phyloP scores from a whole-genome alignment of 1,140 invertebrate species.

The Drosophila cardini region DNA sequence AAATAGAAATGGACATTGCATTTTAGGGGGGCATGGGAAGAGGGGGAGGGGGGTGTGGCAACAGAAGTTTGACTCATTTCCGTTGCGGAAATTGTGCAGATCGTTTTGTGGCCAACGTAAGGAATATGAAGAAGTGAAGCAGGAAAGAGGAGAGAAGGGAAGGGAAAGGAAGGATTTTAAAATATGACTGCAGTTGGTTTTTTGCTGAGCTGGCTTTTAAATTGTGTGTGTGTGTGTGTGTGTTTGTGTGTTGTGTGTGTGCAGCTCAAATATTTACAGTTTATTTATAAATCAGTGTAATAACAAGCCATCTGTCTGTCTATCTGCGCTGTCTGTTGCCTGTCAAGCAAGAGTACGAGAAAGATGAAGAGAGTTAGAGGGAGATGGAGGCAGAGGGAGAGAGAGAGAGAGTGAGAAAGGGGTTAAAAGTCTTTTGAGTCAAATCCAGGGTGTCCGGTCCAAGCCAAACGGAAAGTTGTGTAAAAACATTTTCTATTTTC shows the following conservation, averaged over 20 bases:
- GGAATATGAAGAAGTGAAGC: neutral
- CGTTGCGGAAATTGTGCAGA: slow-evolving; percentile 49
- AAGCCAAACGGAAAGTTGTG: slow-evolving; percentile 63
- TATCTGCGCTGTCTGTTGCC: slow-evolving; percentile 50
- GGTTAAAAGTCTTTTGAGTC: slow-evolving; percentile 29
- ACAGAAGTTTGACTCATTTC: slow-evolving; percentile 46
- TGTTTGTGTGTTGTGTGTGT: slow-evolving; percentile 36
- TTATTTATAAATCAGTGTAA: slow-evolving; percentile 83
- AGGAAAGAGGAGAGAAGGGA: neutral
- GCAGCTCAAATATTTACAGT: slow-evolving; percentile 76
- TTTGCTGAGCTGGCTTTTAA: slow-evolving; percentile 45
- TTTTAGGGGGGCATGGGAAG: neutral
- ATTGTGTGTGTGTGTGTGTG: slow-evolving; percentile 24
- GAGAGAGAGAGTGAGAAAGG: slow-evolving; percentile 5
- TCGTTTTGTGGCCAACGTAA: slow-evolving; percentile 34
- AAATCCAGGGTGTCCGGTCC: slow-evolving; percentile 60
- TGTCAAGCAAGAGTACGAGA: slow-evolving; percentile 45
- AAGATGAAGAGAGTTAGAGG: neutral
- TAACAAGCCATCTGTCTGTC: slow-evolving; percentile 74
- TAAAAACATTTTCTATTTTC: slow-evolving; percentile 79
- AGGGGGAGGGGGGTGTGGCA: neutral
- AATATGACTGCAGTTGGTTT: slow-evolving; percentile 33
- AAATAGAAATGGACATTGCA: slow-evolving; percentile 4
- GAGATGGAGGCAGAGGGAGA: neutral
- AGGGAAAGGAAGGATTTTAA: neutral